phyloP scores from a whole-genome alignment of 2,113 vertebrate species.

The Chitala chitala region DNA sequence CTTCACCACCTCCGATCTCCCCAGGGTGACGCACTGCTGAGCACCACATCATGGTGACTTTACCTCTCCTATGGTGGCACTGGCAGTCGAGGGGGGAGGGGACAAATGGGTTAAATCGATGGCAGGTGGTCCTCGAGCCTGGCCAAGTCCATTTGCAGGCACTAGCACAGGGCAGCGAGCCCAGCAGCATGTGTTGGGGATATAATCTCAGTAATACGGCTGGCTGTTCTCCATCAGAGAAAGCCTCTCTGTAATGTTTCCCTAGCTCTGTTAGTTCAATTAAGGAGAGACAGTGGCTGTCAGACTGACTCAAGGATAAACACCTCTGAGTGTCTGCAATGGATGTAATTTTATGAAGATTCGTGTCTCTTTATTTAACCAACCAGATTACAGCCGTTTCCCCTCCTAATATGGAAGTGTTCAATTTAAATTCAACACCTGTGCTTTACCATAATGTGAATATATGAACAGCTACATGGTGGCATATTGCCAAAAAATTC shows the following conservation, averaged over 20 bases:
- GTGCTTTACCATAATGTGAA: conserved; percentile 53
- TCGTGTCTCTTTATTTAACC: conserved; percentile 56
- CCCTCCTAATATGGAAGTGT: conserved; percentile 46
- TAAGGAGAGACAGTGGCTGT: conserved; percentile 58
- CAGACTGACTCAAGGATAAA: conserved; percentile 59
- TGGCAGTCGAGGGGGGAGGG: conserved; percentile 18
- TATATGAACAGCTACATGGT: conserved; percentile 47
- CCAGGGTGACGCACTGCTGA: too few relatives aligned
- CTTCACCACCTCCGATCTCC: too few relatives aligned
- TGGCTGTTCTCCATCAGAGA: conserved; percentile 54
- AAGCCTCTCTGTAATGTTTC: conserved; percentile 36
- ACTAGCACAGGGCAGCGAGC: conserved; percentile 59
- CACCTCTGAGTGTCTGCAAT: conserved; percentile 57
- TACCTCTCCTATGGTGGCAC: neutral
- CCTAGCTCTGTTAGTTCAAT: conserved; percentile 58
- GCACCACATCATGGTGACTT: too few relatives aligned
- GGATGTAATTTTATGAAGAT: conserved; percentile 61
- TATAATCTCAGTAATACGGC: conserved; percentile 54
- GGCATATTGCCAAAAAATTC: conserved; percentile 45
- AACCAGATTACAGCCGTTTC: conserved; percentile 61
- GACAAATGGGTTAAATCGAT: conserved; percentile 57
- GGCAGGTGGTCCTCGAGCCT: conserved; percentile 63
- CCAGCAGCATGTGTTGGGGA: conserved; percentile 50
- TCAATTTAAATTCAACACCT: conserved; percentile 68
- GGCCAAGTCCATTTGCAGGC: conserved; percentile 66